These are phyloP conservation scores for Opisthocomus hoazin DNA, from an alignment of 2,113 vertebrate species.

Conservation along the genomic window DNA sequence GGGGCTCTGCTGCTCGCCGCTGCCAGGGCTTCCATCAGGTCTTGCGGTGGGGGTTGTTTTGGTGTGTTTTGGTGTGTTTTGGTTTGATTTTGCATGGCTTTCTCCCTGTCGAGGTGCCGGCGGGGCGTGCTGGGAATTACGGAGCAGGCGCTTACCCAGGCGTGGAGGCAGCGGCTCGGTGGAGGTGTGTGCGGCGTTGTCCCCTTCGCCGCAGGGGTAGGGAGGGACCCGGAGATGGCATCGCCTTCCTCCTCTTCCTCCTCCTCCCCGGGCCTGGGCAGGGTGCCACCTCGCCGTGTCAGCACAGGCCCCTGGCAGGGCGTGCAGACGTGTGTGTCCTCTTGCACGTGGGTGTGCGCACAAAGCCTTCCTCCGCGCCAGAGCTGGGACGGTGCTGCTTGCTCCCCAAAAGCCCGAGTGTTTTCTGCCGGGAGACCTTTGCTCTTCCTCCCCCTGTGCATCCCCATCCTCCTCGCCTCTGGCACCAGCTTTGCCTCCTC, in stretches of 20 bases:
- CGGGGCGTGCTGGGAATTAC: not conserved
- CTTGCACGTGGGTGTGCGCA: not conserved
- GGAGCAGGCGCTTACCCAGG: not conserved
- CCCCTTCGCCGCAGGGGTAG: not conserved
- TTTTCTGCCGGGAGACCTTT: not conserved
- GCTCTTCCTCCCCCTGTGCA: not conserved
- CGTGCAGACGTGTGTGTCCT: not conserved
- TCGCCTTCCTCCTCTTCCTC: not conserved
- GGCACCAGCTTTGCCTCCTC: fast-evolving
- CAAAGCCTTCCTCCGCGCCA: not conserved
- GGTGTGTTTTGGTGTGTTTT: not conserved
- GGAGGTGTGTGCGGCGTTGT: slow-evolving; percentile 11
- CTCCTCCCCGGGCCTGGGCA: slow-evolving; percentile 9
- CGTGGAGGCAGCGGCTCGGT: fast-evolving
- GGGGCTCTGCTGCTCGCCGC: not conserved
- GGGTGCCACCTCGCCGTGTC: slow-evolving; percentile 15
- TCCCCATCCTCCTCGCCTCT: not conserved
- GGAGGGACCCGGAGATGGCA: slow-evolving; percentile 25
- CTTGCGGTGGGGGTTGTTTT: fast-evolving
- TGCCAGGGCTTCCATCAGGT: not conserved
- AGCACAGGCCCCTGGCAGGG: slow-evolving; percentile 22
- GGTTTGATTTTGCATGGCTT: fast-evolving
- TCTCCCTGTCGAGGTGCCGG: not conserved
- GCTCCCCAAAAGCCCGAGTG: not conserved
- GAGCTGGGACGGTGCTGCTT: not conserved